These are phyloP conservation scores for Platycheirus rosarum DNA, from an alignment of 2,888 invertebrate genomes.

Conservation along the genomic window DNA sequence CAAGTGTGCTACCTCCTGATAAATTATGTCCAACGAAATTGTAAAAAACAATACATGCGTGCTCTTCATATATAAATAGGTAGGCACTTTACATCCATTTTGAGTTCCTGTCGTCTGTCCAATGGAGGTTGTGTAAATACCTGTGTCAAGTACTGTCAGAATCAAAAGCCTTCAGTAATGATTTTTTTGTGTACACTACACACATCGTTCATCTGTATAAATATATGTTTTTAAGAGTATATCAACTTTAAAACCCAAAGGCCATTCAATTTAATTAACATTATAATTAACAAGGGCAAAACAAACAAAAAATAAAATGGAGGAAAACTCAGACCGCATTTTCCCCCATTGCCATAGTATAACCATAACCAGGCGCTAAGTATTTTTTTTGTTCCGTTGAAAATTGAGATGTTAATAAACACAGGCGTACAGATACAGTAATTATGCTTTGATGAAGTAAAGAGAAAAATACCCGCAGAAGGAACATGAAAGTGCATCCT, in stretches of 20 bases:
- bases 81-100: background rate
- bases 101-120: constrained; percentile 1
- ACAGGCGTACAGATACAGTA: constrained; percentile 26
- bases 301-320: constrained; percentile 3
- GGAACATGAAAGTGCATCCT: constrained; percentile 21
- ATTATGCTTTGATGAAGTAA: constrained; percentile 42
- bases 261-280: constrained; percentile 53
- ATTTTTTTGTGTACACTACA: background rate
- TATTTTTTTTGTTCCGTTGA: constrained; percentile 5
- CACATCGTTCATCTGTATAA: background rate
- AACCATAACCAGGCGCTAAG: constrained; percentile 21
- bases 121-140: constrained; percentile 19
- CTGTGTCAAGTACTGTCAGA: background rate
- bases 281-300: constrained; percentile 39
- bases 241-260: constrained; percentile 17
- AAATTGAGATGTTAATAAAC: constrained; percentile 7
- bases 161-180: constrained; percentile 10
- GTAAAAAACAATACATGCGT: background rate
- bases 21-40: constrained; percentile 2
- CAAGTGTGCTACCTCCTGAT: constrained; percentile 1
- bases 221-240: background rate
- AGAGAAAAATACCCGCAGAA: constrained; percentile 1
- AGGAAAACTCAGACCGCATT: constrained; percentile 18
- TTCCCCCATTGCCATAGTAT: constrained; percentile 11
- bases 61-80: background rate